Conservation (phyloP, 2,113 vertebrate genomes). For the Anhinga anhinga region DNA sequence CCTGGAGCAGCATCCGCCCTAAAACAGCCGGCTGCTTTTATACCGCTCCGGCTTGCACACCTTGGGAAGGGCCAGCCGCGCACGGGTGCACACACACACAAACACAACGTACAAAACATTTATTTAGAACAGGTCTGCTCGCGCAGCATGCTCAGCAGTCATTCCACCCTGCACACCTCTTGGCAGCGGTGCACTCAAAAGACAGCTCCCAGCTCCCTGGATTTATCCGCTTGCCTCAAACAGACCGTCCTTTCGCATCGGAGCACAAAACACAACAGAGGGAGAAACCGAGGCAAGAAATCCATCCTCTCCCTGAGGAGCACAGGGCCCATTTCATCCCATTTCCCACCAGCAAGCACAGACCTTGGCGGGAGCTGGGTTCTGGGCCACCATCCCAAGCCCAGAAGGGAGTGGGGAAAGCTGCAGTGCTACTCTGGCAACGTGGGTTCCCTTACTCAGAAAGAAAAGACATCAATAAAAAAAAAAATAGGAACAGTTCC, state of each 20-base stretch:
- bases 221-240: not conserved
- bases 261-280: not conserved
- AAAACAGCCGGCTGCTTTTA: fast-evolving
- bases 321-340: not conserved
- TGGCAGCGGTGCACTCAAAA: not conserved
- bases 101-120: conserved; percentile 49
- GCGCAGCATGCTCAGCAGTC: not conserved
- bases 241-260: fast-evolving
- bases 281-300: not conserved
- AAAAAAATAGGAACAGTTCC: not conserved
- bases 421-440: not conserved
- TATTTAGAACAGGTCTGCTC: conserved; percentile 51
- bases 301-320: not conserved
- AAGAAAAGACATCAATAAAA: not conserved
- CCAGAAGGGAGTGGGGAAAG: not conserved
- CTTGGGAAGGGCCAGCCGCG: not conserved
- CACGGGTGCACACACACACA: not conserved
- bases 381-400: not conserved
- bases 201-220: not conserved
- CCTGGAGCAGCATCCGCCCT: fast-evolving
- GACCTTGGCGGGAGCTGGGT: not conserved
- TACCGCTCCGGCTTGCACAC: not conserved
- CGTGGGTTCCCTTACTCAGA: not conserved
- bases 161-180: not conserved
- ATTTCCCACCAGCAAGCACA: not conserved